These are phyloP conservation scores for Gastracanthus pulcherrimus DNA, from an alignment of 2,888 invertebrate genomes.

Conservation along the genomic window DNA sequence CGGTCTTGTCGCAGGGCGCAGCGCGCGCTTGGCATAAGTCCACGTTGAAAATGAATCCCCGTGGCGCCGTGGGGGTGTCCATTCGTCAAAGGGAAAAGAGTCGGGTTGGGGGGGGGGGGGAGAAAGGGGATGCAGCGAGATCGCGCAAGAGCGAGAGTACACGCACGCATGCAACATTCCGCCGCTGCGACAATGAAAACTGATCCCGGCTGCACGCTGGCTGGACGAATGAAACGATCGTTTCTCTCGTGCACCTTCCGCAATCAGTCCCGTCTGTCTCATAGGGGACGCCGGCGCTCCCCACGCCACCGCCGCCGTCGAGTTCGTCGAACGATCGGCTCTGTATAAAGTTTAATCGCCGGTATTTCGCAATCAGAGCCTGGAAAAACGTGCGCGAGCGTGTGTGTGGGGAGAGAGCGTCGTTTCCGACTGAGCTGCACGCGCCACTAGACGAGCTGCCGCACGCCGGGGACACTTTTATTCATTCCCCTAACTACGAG, in stretches of 20 bases:
- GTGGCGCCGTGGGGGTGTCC: slow-evolving; percentile 1
- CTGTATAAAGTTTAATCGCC: slow-evolving; percentile 67
- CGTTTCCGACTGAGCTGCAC: background rate
- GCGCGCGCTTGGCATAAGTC: slow-evolving; percentile 45
- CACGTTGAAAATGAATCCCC: slow-evolving; percentile 37
- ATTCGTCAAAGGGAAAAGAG: slow-evolving; percentile 28
- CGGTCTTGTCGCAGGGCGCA: background rate
- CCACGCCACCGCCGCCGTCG: background rate
- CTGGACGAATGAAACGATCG: slow-evolving; percentile 34
- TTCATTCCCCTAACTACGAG: background rate
- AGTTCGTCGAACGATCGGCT: slow-evolving; percentile 61
- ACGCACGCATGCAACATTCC: background rate
- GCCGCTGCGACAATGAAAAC: slow-evolving; percentile 38
- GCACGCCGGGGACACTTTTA: background rate
- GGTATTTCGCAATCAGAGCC: slow-evolving; percentile 61
- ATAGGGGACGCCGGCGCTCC: background rate
- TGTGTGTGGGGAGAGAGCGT: background rate
- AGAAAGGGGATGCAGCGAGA: background rate
- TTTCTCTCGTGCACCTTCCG: slow-evolving; percentile 28
- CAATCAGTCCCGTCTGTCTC: slow-evolving; percentile 47
- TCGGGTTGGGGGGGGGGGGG: background rate
- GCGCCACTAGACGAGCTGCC: background rate
- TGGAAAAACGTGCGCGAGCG: background rate
- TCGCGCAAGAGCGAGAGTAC: no score
- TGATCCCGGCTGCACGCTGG: slow-evolving; percentile 15